Evolutionary conservation across 2,888 invertebrate genomes (phyloP), one percentile per base, ranked within the genome.

Genomic region (Drosophila stalkeri): DNA sequence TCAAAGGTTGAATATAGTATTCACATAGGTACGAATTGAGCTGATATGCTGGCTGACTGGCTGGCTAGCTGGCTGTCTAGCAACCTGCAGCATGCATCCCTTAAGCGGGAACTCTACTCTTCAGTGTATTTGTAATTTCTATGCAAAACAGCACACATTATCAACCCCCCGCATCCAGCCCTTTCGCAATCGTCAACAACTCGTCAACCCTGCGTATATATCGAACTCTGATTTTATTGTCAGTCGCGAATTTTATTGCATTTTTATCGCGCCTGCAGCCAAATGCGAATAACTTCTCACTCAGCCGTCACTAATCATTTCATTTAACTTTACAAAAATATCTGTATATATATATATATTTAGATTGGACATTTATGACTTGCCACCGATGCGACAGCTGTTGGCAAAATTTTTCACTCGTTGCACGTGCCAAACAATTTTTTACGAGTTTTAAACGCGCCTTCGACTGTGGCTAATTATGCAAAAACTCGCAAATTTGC

Each of bases 251-350:
- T 89, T 91, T 91, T 92, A 91, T 91, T 83, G 87, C 89, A 82
- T 80, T 90, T 91, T 90, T 91, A 90, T 91, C 82, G 82, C 81
- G 77, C 80, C 84, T 89, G 72, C 79, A 86, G 86, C 70, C 54
- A 27, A 55, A 66, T 0, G 37, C 39, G 70, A 69, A 67, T 27
- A 55, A 64, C 71, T 73, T 84, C 62, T 49, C 81, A 80, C 65
- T 82, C 79, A 83, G 78, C 84, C 91, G 82, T 91, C 80, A 86
- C 91, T 90, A 91, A 91, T 92, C 92, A 81, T 76, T 84, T 80
- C 77, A 88, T 89, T 85, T 89, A 82, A 82, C 72, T 86, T 90
- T 81, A 64, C 64, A 89, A 81, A 76, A 80, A 81, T 86, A 81
- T 86, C 81, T 90, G 9, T 23, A 54, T 27, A 23, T 37, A 4